Percentiles rank a stretch among this genome's conserved stretches.
Conservation (phyloP, 1,140 invertebrate genomes). For the Lepidotrigona ventralis region DNA sequence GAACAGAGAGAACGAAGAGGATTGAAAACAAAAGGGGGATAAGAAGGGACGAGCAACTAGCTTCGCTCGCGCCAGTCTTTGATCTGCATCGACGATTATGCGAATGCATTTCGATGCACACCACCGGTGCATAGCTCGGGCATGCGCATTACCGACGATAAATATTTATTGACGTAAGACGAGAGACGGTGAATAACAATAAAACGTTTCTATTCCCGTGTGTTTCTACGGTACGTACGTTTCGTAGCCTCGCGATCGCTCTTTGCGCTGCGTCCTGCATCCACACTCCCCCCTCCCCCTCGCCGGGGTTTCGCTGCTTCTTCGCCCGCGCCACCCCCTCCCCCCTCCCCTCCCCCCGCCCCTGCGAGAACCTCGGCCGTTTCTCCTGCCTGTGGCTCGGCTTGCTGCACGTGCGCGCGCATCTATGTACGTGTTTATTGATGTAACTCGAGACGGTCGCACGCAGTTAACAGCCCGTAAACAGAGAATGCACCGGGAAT, state of each 20-base stretch:
- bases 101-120: conserved; percentile 52
- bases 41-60: background rate
- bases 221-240: conserved; percentile 31
- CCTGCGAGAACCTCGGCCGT: background rate
- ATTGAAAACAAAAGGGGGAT: conserved; percentile 34
- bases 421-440: conserved; percentile 69
- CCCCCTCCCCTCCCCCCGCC: too few species aligned
- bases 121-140: conserved; percentile 25
- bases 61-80: conserved; percentile 8
- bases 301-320: too few species aligned
- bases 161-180: conserved; percentile 70
- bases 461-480: conserved; percentile 68
- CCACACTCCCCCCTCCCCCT: background rate
- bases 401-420: conserved; percentile 62
- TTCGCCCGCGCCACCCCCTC: background rate
- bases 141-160: conserved; percentile 60
- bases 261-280: background rate
- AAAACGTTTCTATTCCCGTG: conserved; percentile 39
- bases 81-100: conserved; percentile 57
- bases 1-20: background rate
- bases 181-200: conserved; percentile 62
- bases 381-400: background rate
- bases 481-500: conserved; percentile 67
- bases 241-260: conserved; percentile 25
- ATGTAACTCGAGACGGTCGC: conserved; percentile 69